Conservation (phyloP, 2,797 vertebrate genomes). For the Gambusia yucatana region DNA sequence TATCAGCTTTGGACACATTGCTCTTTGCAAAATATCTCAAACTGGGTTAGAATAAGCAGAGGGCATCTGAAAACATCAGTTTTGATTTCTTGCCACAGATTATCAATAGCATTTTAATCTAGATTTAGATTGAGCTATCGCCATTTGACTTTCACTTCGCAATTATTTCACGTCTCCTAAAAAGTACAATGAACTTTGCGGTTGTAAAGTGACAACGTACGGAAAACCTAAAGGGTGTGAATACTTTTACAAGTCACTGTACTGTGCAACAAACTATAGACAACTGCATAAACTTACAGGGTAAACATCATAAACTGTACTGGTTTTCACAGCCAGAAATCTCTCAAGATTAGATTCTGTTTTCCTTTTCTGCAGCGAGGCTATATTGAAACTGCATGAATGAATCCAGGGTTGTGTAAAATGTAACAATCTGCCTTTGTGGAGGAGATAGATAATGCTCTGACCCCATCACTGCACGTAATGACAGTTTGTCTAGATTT, state of each 20-base stretch:
- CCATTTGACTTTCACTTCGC: neutral
- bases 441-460: constrained; percentile 53
- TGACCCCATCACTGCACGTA: constrained; percentile 68
- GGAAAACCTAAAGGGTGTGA: constrained; percentile 13
- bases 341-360: constrained; percentile 54
- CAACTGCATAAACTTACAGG: neutral
- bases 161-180: neutral
- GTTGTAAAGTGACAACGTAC: neutral
- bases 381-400: constrained; percentile 63
- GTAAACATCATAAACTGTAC: neutral
- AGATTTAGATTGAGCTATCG: neutral
- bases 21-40: neutral
- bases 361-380: constrained; percentile 49
- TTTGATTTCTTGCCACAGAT: neutral
- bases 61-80: neutral
- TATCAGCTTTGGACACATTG: neutral
- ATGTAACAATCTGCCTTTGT: constrained; percentile 63
- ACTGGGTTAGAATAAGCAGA: neutral
- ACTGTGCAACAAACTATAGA: neutral
- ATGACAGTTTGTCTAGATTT: constrained; percentile 65
- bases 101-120: neutral
- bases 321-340: constrained; percentile 47
- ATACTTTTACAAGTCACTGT: no score
- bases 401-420: constrained; percentile 60
- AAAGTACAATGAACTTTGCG: neutral